A percentile compares a stretch with the other conserved stretches of the same genome.
phyloP scores from a whole-genome alignment of 2,888 invertebrate genomes.

The Andrena minutula region DNA sequence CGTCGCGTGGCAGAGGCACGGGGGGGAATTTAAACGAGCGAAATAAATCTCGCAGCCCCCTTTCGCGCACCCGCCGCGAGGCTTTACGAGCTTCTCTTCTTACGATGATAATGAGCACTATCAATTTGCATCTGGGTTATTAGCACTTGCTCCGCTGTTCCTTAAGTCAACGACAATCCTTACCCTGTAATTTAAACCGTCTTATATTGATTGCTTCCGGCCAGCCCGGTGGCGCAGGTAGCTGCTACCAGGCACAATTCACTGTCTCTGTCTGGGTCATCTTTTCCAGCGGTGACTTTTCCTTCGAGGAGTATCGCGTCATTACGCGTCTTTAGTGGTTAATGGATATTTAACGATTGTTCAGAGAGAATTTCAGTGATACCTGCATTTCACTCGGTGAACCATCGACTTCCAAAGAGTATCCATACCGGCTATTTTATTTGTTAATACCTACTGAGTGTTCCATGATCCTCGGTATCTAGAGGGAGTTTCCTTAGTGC shows the following conservation, averaged over 20 bases:
- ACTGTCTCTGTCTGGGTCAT: conserved; percentile 32
- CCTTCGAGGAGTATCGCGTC: background rate
- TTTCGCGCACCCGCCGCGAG: conserved; percentile 28
- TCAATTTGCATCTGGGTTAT: conserved; percentile 66
- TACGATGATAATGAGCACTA: conserved; percentile 64
- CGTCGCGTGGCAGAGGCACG: conserved; percentile 26
- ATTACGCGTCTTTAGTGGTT: too few relatives aligned
- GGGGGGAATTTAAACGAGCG: conserved; percentile 57
- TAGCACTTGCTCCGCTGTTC: conserved; percentile 52
- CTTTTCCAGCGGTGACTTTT: conserved; percentile 37
- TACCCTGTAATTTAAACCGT: conserved; percentile 54
- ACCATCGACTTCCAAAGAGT: too few relatives aligned
- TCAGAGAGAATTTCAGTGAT: too few relatives aligned
- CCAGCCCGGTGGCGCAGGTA: conserved; percentile 33
- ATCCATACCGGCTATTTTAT: too few relatives aligned
- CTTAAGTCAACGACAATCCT: conserved; percentile 57
- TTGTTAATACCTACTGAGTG: too few relatives aligned
- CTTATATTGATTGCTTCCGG: conserved; percentile 64
- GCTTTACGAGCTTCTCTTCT: conserved; percentile 49
- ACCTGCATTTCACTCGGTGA: too few relatives aligned
- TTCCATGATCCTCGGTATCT: too few relatives aligned
- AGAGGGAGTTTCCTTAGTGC: too few relatives aligned
- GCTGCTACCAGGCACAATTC: conserved; percentile 31
- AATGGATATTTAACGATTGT: too few relatives aligned
- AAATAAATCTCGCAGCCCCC: conserved; percentile 59